phyloP scores from a whole-genome alignment of 2,113 vertebrate species.

The Paedocypris sp. region DNA sequence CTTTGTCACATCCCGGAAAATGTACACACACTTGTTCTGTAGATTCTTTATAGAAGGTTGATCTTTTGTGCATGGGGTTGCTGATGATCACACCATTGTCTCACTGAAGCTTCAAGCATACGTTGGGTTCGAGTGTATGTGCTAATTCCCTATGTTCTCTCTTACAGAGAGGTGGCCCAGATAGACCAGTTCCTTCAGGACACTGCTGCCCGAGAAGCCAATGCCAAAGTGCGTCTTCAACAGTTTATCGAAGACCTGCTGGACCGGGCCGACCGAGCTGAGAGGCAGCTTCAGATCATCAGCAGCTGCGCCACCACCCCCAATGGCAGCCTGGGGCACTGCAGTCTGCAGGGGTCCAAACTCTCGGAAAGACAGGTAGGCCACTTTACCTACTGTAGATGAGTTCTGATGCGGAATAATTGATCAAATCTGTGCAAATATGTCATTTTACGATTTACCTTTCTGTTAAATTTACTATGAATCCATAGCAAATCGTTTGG shows the following conservation, averaged over 20 bases:
- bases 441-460: too few species aligned
- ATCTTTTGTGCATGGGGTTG: not conserved
- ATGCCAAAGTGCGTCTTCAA: constrained; percentile 89
- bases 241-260: constrained; percentile 98
- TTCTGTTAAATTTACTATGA: too few species aligned
- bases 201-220: constrained; percentile 86
- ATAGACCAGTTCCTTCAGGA: constrained; percentile 97
- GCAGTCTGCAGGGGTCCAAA: constrained; percentile 71
- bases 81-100: too few species aligned
- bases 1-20: too few species aligned
- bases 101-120: too few species aligned
- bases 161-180: constrained; percentile 82
- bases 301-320: constrained; percentile 91
- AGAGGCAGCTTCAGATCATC: constrained; percentile 95
- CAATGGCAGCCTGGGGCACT: constrained; percentile 81
- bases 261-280: constrained; percentile 86
- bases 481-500: too few species aligned
- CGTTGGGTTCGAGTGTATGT: too few species aligned
- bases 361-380: constrained; percentile 60
- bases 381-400: too few species aligned
- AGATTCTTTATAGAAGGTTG: not conserved
- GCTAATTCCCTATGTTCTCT: too few species aligned
- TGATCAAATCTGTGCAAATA: too few species aligned
- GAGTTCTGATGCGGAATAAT: too few species aligned
- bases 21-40: too few species aligned